These are phyloP conservation scores for Congeria kusceri DNA, from an alignment of 2,888 invertebrate species.

Conservation along the genomic window DNA sequence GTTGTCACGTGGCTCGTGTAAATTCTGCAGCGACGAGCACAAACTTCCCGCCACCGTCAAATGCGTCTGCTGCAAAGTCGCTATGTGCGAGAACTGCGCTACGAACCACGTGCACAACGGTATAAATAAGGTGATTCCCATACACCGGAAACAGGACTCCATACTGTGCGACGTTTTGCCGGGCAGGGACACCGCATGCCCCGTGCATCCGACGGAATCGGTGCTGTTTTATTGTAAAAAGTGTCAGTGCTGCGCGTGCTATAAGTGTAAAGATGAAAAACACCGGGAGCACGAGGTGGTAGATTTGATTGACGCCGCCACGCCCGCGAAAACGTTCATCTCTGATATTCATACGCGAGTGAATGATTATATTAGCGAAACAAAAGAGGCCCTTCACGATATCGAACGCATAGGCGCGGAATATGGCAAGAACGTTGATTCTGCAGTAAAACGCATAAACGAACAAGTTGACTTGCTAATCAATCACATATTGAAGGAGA, in stretches of 20 bases:
- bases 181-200: slow-evolving; percentile 54
- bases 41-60: slow-evolving; percentile 53
- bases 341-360: slow-evolving; percentile 44
- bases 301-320: slow-evolving; percentile 44
- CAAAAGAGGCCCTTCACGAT: slow-evolving; percentile 52
- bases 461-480: slow-evolving; percentile 47
- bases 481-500: slow-evolving; percentile 48
- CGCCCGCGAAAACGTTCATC: slow-evolving; percentile 30
- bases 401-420: slow-evolving; percentile 47
- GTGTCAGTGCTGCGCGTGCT: slow-evolving; percentile 48
- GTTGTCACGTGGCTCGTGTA: slow-evolving; percentile 54
- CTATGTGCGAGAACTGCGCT: slow-evolving; percentile 58
- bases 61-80: slow-evolving; percentile 54
- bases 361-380: slow-evolving; percentile 55
- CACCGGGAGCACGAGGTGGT: slow-evolving; percentile 49
- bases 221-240: slow-evolving; percentile 41
- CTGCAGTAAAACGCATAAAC: slow-evolving; percentile 52
- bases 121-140: slow-evolving; percentile 52
- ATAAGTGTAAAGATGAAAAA: slow-evolving; percentile 57
- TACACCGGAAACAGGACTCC: slow-evolving; percentile 60
- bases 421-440: slow-evolving; percentile 42
- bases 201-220: slow-evolving; percentile 47
- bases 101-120: slow-evolving; percentile 59
- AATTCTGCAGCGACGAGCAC: slow-evolving; percentile 54
- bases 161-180: slow-evolving; percentile 57